Percentiles rank a stretch among this genome's conserved stretches.
Evolutionary conservation across 2,113 vertebrate species (phyloP).

Genomic region (Pica pica): DNA sequence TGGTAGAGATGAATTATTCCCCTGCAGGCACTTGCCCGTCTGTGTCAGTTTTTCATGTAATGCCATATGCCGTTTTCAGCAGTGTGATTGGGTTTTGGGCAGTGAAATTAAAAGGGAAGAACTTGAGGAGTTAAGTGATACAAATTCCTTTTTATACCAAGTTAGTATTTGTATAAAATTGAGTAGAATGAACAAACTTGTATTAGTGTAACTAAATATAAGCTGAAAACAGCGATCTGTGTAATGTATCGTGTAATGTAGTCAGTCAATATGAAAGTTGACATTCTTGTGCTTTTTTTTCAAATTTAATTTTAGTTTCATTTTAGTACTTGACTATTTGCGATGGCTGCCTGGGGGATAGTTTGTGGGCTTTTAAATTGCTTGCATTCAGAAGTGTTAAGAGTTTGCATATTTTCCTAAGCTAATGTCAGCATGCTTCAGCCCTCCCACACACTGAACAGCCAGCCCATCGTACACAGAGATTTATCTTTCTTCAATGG

Average conservation of each 20-base stretch:
- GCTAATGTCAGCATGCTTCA: constrained; percentile 2
- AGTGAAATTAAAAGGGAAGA: neutral
- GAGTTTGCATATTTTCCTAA: constrained; percentile 43
- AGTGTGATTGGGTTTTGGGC: neutral
- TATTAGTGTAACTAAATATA: neutral
- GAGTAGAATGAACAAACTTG: neutral
- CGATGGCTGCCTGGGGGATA: constrained; percentile 12
- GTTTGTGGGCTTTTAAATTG: constrained; percentile 10
- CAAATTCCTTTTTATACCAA: neutral
- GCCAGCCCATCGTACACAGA: neutral
- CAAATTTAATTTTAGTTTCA: neutral
- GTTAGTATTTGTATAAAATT: neutral
- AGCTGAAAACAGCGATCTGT: neutral
- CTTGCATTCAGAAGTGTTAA: constrained; percentile 9
- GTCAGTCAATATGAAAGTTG: neutral
- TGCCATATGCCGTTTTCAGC: neutral
- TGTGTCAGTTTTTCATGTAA: neutral
- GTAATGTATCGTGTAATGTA: neutral
- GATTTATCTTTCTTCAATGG: neutral
- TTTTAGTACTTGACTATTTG: neutral
- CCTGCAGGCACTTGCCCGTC: neutral
- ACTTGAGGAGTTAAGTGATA: neutral
- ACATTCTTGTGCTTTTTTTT: neutral
- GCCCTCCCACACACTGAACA: constrained; percentile 1
- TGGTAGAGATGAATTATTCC: neutral